Evolutionary conservation across 2,797 vertebrate genomes (phyloP), one percentile per base, ranked within the genome.

Genomic region (Neomorphus geoffroyi): DNA sequence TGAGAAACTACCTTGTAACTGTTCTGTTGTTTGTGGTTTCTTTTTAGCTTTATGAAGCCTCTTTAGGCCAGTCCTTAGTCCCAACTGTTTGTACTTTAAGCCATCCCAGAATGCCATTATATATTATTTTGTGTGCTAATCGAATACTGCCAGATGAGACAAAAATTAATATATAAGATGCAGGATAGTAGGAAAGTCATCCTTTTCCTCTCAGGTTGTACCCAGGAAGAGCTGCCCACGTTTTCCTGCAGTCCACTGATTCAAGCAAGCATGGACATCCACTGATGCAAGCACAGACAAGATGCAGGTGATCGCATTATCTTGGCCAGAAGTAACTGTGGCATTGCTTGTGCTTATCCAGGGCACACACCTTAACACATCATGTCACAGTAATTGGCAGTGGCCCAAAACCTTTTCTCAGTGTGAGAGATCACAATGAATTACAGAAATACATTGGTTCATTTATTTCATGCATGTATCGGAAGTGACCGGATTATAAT

Each of bases 371-470:
- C 75, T 69, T 21, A 91, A 85, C 74, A 12, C 4, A 1, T 70
- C 33, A 0, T 48, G 27, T 69, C 75, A 37, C n/a, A 80, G 83
- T 56, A 26, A 2, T 21, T 65, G 67, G 41, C 82, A 83, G 57
- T 65, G 80, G 41, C 78, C 53, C 92, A 72, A 78, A 89, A 78
- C 66, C 77, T 94, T 74, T 92, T 65, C 61, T 92, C 73, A n/a
- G n/a, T n/a, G n/a, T 62, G 80, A 35, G 3, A 74, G 26, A 56
- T 93, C 51, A 27, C 28, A 33, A 21, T 61, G 80, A 79, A 61
- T 82, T 92, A 80, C 62, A 87, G 79, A 81, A 80, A 41, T 56
- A 28, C 30, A 65, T 94, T 0, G 26, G 85, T 83, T 77, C 1
- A 27, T 86, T 72, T 70, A 33, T 93, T 82, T 88, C 26, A 10